Percentiles rank a stretch among this genome's conserved stretches.
Conservation (phyloP, 2,888 invertebrate genomes). For the Nymphalis polychloros region DNA sequence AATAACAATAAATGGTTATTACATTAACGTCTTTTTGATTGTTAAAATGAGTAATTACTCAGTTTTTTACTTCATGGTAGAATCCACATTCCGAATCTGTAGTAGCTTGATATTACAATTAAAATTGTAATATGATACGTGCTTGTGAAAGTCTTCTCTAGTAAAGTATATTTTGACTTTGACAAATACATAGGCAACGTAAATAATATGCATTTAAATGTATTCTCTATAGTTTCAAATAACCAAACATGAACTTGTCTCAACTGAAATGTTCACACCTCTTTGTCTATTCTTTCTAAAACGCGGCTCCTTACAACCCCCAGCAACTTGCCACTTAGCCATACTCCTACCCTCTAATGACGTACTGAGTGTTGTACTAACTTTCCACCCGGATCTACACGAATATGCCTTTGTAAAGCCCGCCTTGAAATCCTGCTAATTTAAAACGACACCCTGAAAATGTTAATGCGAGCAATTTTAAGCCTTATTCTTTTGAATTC, state of each 20-base stretch:
- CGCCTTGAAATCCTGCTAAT: conserved; percentile 42
- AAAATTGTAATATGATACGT: too few species aligned
- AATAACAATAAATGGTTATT: too few species aligned
- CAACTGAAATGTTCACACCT: conserved; percentile 17
- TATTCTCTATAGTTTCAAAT: neutral
- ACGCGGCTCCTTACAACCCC: conserved; percentile 36
- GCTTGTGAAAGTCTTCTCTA: too few species aligned
- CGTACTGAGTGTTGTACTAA: conserved; percentile 62
- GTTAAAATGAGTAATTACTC: too few species aligned
- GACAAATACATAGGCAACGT: too few species aligned
- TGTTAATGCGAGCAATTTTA: conserved; percentile 16
- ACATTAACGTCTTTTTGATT: too few species aligned
- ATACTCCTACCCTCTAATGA: conserved; percentile 55
- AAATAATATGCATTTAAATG: neutral
- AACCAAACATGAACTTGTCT: conserved; percentile 4
- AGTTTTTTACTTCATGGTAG: too few species aligned
- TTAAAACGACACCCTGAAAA: conserved; percentile 18
- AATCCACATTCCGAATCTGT: too few species aligned
- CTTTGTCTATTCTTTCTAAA: conserved; percentile 29
- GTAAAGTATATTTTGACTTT: too few species aligned
- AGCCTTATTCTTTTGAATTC: conserved; percentile 30
- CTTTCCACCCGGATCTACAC: conserved; percentile 59
- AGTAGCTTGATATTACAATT: too few species aligned
- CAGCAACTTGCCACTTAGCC: conserved; percentile 60
- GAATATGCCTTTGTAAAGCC: conserved; percentile 60